Evolutionary conservation across 2,113 vertebrate species (phyloP), one percentile per base, ranked within the genome.

Genomic region (Prochilodus magdalenae): DNA sequence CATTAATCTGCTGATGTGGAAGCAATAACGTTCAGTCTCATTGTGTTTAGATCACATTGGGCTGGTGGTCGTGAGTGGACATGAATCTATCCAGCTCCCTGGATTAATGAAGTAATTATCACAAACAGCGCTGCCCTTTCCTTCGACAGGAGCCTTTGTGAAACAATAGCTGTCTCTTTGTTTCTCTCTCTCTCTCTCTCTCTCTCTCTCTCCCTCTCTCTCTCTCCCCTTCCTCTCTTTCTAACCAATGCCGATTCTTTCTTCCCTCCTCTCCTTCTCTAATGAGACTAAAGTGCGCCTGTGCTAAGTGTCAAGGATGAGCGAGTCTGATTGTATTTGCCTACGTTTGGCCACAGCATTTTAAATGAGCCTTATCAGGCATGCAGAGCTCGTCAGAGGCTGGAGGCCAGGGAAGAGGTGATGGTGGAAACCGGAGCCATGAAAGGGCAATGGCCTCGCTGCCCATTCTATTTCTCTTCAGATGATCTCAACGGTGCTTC

Each of bases 81-180:
- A 33, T 47, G 40, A 70, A 40, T 65, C 59, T 81, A 65, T 55
- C 49, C 4, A 36, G 8, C 47, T 59, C 77, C n/a, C 14, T 15
- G 36, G 77, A 80, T 72, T 81, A 81, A 81, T 81, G 47, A 74
- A 81, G 79, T 66, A 53, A 81, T 81, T 65, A 74, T 73, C 59
- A 40, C 47, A 74, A 73, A 73, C 70, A 65, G 40, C 20, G n/a
- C 22, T 66, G 59, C 47, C 79, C 79, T 81, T 66, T 81, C 59
- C n/a, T 26, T 66, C 59, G 10, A 49, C 71, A 74, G 44, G 27
- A 51, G 40, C 71, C 29, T 72, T 60, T 36, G 60, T n/a, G 22
- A 53, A 65, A 65, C 79, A 20, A 16, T 20, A 33, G 26, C 59
- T n/a, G 7, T 18, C 27, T 10, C 15, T 13, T n/a, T n/a, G n/a